Base-by-base conservation (phyloP, 1,140 invertebrate species). In the Heliconius melpomene region DNA sequence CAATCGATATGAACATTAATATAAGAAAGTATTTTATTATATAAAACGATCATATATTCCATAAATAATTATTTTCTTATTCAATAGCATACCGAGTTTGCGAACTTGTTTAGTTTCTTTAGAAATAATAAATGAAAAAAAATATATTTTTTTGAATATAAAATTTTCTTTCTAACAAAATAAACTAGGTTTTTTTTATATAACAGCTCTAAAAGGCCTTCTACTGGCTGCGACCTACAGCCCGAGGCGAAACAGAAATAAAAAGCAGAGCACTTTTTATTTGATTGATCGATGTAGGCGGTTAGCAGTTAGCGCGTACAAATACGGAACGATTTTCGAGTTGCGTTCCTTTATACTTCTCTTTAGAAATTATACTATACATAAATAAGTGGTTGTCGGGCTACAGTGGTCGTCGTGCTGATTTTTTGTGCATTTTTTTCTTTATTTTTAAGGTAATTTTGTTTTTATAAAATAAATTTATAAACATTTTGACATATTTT, bases 271-370 rank as follows among this genome's bases (percentile, higher is more conserved):
- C 52, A 57, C 26, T 60, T 60, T 75, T 75, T 66, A 75, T 66
- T 66, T 75, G 57, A 75, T 75, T 75, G 32, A 75, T 66, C 29
- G 57, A 75, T 54, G 60, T 66, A 66, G 60, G 60, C 13, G 60
- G 60, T 60, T 26, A 23, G n/a, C 60, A 60, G 57, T 60, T 23
- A 9, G 9, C 9, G 26, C 60, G 23, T 66, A 66, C 26, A 66
- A 29, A 66, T 66, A 66, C 13, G 26, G 11, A 66, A 66, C 2
- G 60, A 66, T 66, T 57, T 66, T 66, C 26, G 11, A 29, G 26
- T 66, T 66, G 16, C 11, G 26, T 16, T 26, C 23, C 26, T 66
- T 29, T 5, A 16, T 66, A 66, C 13, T 11, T 16, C 26, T 66
- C 54, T 29, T 29, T 66, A 16, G 60, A 66, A 23, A n/a, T 66